Evolutionary conservation across 2,888 invertebrate genomes (phyloP).

Genomic region (Leptarthrus brevirostris): DNA sequence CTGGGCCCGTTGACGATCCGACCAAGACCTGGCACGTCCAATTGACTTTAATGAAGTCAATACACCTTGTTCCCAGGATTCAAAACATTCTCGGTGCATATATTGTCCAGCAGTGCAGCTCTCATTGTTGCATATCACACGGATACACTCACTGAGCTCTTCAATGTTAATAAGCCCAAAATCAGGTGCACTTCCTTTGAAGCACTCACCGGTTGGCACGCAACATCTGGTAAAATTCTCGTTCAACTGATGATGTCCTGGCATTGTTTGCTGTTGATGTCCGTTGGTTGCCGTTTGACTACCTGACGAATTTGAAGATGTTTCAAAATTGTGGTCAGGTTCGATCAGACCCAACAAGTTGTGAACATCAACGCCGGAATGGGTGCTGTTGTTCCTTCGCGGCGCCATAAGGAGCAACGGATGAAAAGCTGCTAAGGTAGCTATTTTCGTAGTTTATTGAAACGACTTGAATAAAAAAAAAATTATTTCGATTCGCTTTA

Average conservation of each 20-base stretch:
- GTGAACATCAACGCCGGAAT: conserved; percentile 61
- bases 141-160: conserved; percentile 83
- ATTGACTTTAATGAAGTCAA: conserved; percentile 89
- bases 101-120: conserved; percentile 87
- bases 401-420: conserved; percentile 68
- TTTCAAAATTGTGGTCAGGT: conserved; percentile 47
- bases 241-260: conserved; percentile 56
- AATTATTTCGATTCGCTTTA: not conserved
- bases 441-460: conserved; percentile 58
- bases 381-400: conserved; percentile 68
- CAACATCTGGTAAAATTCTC: conserved; percentile 78
- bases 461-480: conserved; percentile 7
- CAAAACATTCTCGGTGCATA: conserved; percentile 97
- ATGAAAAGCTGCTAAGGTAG: conserved; percentile 58
- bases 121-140: conserved; percentile 95
- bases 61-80: conserved; percentile 91
- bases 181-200: conserved; percentile 71
- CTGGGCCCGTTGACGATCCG: conserved; percentile 92
- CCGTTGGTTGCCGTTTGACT: conserved; percentile 30
- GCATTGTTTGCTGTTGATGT: conserved; percentile 23
- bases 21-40: conserved; percentile 93
- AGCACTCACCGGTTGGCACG: conserved; percentile 84
- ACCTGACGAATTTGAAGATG: conserved; percentile 48
- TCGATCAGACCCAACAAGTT: conserved; percentile 60
- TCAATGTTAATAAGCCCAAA: conserved; percentile 73